Percentiles rank a stretch among this genome's conserved stretches.
Evolutionary conservation across 2,113 vertebrate genomes (phyloP).

Genomic region (Cephalopterus ornatus): DNA sequence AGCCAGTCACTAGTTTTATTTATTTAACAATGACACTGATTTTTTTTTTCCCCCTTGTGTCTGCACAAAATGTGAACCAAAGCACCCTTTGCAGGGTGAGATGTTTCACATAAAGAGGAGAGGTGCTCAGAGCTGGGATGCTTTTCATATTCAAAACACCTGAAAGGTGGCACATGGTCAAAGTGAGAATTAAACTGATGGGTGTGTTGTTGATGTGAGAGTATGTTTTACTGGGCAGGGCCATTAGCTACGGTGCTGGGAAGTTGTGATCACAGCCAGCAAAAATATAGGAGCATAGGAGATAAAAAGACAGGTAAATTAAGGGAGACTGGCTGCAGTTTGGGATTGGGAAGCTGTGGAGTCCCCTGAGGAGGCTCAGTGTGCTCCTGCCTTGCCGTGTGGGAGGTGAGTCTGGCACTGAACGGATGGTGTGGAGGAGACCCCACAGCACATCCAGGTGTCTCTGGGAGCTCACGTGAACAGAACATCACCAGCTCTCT

Average conservation of each 20-base stretch:
- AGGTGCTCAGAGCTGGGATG: not conserved
- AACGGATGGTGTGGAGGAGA: not conserved
- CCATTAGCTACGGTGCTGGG: not conserved
- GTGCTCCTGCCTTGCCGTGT: not conserved
- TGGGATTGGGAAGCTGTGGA: not conserved
- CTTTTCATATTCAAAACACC: not conserved
- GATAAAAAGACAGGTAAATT: not conserved
- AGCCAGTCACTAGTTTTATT: not conserved
- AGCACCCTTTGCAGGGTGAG: not conserved
- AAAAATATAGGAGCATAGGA: not conserved
- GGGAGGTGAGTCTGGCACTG: not conserved
- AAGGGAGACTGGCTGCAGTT: not conserved
- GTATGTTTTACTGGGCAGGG: too few species aligned
- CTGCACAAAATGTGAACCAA: not conserved
- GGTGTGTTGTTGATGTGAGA: not conserved
- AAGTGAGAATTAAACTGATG: not conserved
- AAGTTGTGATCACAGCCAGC: not conserved
- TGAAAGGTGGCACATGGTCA: not conserved
- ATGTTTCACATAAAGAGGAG: not conserved
- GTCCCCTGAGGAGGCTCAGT: not conserved
- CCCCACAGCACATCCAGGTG: not conserved
- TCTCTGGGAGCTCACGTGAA: not conserved
- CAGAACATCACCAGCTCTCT: not conserved
- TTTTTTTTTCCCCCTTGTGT: not conserved
- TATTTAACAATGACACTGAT: not conserved